phyloP scores from a whole-genome alignment of 2,113 vertebrate genomes.

The Scopus umbretta region DNA sequence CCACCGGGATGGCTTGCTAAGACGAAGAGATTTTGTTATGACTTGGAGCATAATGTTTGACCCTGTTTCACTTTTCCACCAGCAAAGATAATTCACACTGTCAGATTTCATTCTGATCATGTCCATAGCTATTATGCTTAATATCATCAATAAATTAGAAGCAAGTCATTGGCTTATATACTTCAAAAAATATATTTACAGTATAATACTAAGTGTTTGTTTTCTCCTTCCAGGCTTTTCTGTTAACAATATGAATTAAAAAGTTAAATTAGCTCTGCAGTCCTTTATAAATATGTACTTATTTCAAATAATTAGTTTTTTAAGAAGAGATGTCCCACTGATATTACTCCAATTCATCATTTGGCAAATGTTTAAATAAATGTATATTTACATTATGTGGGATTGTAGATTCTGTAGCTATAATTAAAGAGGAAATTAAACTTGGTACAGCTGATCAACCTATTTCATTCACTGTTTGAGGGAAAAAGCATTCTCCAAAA shows the following conservation, averaged over 20 bases:
- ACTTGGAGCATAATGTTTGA: background rate
- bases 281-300: background rate
- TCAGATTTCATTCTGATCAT: background rate
- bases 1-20: background rate
- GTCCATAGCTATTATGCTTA: background rate
- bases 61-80: background rate
- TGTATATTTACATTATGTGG: background rate
- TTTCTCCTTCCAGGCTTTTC: background rate
- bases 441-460: background rate
- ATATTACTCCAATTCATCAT: background rate
- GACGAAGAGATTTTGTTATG: background rate
- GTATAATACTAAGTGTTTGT: background rate
- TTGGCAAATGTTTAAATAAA: background rate
- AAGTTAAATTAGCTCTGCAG: background rate
- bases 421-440: background rate
- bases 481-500: background rate
- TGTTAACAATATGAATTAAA: background rate
- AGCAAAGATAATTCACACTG: background rate
- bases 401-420: background rate
- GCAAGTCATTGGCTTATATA: background rate
- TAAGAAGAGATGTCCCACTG: background rate
- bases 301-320: background rate
- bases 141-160: background rate
- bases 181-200: background rate
- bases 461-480: background rate